Conservation (phyloP, 2,888 invertebrate genomes). For the Caradrina clavipalpis region DNA sequence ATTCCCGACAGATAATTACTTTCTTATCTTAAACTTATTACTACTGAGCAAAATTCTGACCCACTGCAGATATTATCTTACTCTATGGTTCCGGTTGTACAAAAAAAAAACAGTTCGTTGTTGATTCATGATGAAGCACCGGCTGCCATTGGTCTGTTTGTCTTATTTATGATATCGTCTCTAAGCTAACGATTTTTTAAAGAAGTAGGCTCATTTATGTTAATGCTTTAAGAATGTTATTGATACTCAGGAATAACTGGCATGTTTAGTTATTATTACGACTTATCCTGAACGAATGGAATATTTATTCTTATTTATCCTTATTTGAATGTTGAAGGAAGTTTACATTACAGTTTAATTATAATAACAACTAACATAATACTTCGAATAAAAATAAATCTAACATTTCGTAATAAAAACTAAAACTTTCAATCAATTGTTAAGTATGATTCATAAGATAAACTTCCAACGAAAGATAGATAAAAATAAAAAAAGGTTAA, state of each 20-base stretch:
- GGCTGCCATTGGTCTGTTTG: conserved; percentile 46
- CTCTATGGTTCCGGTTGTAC: conserved; percentile 37
- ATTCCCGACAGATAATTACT: neutral
- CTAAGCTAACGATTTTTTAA: conserved; percentile 51
- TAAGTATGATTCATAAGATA: neutral
- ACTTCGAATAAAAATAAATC: neutral
- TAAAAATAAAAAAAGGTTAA: neutral
- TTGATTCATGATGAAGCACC: conserved; percentile 51
- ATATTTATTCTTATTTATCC: conserved; percentile 19
- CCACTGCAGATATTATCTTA: conserved; percentile 31
- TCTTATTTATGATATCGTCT: conserved; percentile 44
- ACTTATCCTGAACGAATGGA: conserved; percentile 12
- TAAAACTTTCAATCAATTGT: neutral
- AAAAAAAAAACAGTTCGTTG: conserved; percentile 52
- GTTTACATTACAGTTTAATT: neutral
- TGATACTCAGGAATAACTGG: neutral
- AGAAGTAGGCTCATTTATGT: conserved; percentile 1
- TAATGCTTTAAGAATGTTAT: conserved; percentile 18
- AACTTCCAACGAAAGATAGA: neutral
- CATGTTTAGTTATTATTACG: neutral
- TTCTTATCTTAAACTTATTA: conserved; percentile 1
- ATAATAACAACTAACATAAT: no score
- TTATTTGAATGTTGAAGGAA: conserved; percentile 19
- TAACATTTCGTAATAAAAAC: neutral
- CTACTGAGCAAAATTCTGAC: neutral